Evolutionary conservation across 1,140 invertebrate species (phyloP), one percentile per base, ranked within the genome.

Genomic region (Drosophila nebulosa): DNA sequence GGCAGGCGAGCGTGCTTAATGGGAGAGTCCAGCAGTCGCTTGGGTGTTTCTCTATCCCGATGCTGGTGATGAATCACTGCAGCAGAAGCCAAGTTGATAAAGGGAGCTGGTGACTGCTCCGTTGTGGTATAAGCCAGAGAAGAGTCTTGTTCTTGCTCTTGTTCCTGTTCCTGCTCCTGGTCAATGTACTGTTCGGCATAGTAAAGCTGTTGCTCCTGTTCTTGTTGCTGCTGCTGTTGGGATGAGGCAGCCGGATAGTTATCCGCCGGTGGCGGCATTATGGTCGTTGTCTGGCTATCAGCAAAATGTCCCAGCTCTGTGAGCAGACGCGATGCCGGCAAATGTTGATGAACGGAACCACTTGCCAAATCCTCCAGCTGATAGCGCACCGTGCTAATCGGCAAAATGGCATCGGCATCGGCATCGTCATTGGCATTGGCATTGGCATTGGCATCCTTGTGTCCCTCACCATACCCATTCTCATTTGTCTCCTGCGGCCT

Each of bases 221-320:
- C 64, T 16, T 81, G 65, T 0, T 81, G 64, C 10, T 71, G 62
- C 1, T 60, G 64, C 4, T 89, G 84, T 55, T 88, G 83, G 53
- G 84, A 84, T 0, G 84, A 88, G 5, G 84, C 84, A 2, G 85
- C 81, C 14, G 85, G 79, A 76, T 90, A 83, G 16, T 90, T 79
- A n/a, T 90, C 92, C n/a, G 92, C 92, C 14, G 92, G 92, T 68
- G 92, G 92, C 3, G 92, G 92, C 3, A 57, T 26, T 52, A 75
- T 24, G 0, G 74, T 86, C 0, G 72, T 74, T 27, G 59, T 57
- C 55, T 61, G 39, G 9, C 7, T 10, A 21, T 46, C 30, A 21
- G 52, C 66, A 22, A 78, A 88, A 65, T 78, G 79, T 4, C 90
- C 88, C 30, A 90, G 66, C 7, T 91, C 90, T 0, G 90, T 91